A percentile compares a stretch with the other conserved stretches of the same genome.
Conservation (phyloP, 2,797 vertebrate species). For the Chromis chromis region DNA sequence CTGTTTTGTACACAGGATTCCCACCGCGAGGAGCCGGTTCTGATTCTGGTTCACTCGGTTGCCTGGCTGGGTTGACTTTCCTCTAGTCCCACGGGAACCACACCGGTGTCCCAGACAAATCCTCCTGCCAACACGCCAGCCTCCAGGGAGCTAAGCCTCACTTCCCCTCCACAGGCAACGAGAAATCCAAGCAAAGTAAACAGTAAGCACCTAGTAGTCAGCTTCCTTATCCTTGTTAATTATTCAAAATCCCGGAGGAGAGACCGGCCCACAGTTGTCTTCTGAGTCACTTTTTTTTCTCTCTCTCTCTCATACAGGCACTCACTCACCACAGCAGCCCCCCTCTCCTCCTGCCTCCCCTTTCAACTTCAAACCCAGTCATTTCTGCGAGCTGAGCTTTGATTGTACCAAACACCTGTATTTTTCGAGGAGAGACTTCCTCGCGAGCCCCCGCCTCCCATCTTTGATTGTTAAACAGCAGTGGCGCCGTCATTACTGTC, state of each 20-base stretch:
- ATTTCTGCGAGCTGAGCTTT: conserved; percentile 87
- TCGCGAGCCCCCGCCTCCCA: conserved; percentile 83
- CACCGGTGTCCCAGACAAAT: conserved; percentile 74
- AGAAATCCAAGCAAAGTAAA: conserved; percentile 76
- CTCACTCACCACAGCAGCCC: conserved; percentile 76
- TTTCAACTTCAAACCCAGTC: conserved; percentile 87
- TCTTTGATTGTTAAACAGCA: conserved; percentile 89
- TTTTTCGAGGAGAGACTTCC: conserved; percentile 88
- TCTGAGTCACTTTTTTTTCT: conserved; percentile 68
- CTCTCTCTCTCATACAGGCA: conserved; percentile 68
- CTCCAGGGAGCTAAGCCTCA: conserved; percentile 76
- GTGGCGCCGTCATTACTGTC: conserved; percentile 87
- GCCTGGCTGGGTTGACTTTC: conserved; percentile 49
- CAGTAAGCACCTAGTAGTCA: conserved; percentile 78
- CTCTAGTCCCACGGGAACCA: conserved; percentile 79
- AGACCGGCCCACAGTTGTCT: conserved; percentile 74
- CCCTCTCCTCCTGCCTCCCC: conserved; percentile 69
- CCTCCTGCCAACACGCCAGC: conserved; percentile 75
- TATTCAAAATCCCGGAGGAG: conserved; percentile 80
- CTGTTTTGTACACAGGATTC: conserved; percentile 58
- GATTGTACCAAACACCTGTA: conserved; percentile 90
- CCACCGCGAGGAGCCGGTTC: conserved; percentile 42
- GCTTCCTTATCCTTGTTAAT: conserved; percentile 83
- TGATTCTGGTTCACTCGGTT: conserved; percentile 54
- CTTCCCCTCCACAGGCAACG: conserved; percentile 74